These are phyloP conservation scores for Dicycla oo DNA, from an alignment of 2,888 invertebrate genomes.

Conservation along the genomic window DNA sequence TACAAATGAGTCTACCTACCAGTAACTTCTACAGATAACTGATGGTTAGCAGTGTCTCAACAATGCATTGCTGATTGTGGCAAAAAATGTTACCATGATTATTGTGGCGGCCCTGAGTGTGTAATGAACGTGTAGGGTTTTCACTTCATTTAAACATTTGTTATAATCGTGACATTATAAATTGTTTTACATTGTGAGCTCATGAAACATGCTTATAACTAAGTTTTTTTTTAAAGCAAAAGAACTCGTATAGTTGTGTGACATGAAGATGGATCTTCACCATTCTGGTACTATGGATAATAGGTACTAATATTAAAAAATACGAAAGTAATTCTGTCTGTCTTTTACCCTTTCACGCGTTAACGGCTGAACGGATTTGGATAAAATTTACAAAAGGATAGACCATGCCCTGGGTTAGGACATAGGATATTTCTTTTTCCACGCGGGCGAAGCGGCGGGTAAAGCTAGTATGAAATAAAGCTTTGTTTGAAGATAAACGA, in stretches of 20 bases:
- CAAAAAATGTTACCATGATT: constrained; percentile 57
- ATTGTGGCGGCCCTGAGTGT: constrained; percentile 48
- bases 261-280: too few species aligned
- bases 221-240: constrained; percentile 13
- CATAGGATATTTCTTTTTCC: too few species aligned
- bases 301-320: too few species aligned
- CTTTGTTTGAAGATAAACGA: background rate
- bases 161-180: constrained; percentile 3
- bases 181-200: background rate
- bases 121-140: constrained; percentile 53
- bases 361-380: too few species aligned
- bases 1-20: background rate
- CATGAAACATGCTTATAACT: background rate
- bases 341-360: too few species aligned
- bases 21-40: constrained; percentile 4
- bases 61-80: constrained; percentile 45
- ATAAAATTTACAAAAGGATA: too few species aligned
- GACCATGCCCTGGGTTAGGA: too few species aligned
- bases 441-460: too few species aligned
- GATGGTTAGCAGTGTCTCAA: constrained; percentile 12
- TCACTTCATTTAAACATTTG: constrained; percentile 10
- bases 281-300: too few species aligned
- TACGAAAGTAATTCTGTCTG: too few species aligned
- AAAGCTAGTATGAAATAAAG: background rate
- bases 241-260: too few species aligned